Percentiles rank a stretch among this genome's conserved stretches.
Evolutionary conservation across 2,113 vertebrate species (phyloP).

Genomic region (Epinephelus cyanopodus): DNA sequence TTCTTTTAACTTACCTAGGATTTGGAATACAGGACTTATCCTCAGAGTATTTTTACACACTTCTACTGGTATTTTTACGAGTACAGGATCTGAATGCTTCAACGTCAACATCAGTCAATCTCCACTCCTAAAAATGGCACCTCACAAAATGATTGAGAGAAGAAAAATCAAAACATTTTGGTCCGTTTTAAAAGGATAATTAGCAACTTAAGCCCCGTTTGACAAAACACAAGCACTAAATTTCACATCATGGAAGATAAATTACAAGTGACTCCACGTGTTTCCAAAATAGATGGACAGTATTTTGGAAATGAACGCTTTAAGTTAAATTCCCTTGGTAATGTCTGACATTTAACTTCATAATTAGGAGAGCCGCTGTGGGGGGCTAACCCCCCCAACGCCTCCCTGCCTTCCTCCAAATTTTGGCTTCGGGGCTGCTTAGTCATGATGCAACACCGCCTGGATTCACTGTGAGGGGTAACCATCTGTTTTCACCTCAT

Average conservation of each 20-base stretch:
- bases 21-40: neutral
- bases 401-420: conserved; percentile 30
- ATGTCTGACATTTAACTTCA: conserved; percentile 55
- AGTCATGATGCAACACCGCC: conserved; percentile 59
- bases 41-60: neutral
- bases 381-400: conserved; percentile 12
- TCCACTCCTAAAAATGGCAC: neutral
- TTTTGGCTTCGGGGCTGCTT: conserved; percentile 25
- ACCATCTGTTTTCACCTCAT: conserved; percentile 71
- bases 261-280: conserved; percentile 35
- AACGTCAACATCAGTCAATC: neutral
- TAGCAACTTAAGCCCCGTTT: conserved; percentile 3
- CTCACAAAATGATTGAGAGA: neutral
- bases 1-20: no score
- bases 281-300: conserved; percentile 65
- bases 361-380: conserved; percentile 50
- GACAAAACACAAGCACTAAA: conserved; percentile 22
- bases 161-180: conserved; percentile 23
- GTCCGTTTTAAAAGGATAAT: conserved; percentile 6
- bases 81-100: neutral
- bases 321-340: conserved; percentile 39
- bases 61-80: neutral
- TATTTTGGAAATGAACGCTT: conserved; percentile 49
- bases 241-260: neutral
- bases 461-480: conserved; percentile 40